Base-by-base conservation (phyloP, 2,113 vertebrate species). In the Menura novaehollandiae region DNA sequence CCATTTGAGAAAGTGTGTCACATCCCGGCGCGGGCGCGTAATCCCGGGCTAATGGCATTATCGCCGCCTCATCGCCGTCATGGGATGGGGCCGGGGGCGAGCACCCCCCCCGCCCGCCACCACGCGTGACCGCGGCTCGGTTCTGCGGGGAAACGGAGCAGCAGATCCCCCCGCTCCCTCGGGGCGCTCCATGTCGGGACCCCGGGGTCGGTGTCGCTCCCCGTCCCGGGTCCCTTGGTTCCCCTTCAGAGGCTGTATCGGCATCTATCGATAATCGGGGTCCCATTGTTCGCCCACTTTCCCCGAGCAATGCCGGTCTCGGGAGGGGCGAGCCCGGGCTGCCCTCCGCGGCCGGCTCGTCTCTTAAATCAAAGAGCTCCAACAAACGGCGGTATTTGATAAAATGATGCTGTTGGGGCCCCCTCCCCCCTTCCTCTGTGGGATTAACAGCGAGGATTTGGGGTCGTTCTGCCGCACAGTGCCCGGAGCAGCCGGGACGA, bases 1-100 rank as follows among this genome's bases (percentile, higher is more conserved):
- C 94, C 91, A 81, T 87, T 78, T 32, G 96, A 77, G 91, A 93
- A 95, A 95, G 96, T 91, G 85, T 94, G 94, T 93, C 94, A 89
- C 94, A 91, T 85, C 92, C 85, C 94, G 46, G 88, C 59, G 81
- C 90, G 90, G 94, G 84, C 67, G 53, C 60, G 16, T 95, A 91
- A 94, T 94, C 94, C 77, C 73, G 73, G 41, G 37, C 51, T 95
- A 91, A 91, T 91, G 96, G 88, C 85, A 93, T 94, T 93, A 93
- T 53, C 77, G 64, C 81, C 85, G 73, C 90, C 92, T 89, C 94
- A 69, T 49, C 90, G 77, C 85, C 87, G 67, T 76, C 71, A 94
- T 41, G 78, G 85, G 93, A 89, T 28, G 88, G 91, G 92, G 78
- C 59, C 32, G 74, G 77, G 82, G 91, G 41, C 46, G 71, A 92